Evolutionary conservation across 2,113 vertebrate genomes (phyloP).

Genomic region (Acrocephalus kingi): DNA sequence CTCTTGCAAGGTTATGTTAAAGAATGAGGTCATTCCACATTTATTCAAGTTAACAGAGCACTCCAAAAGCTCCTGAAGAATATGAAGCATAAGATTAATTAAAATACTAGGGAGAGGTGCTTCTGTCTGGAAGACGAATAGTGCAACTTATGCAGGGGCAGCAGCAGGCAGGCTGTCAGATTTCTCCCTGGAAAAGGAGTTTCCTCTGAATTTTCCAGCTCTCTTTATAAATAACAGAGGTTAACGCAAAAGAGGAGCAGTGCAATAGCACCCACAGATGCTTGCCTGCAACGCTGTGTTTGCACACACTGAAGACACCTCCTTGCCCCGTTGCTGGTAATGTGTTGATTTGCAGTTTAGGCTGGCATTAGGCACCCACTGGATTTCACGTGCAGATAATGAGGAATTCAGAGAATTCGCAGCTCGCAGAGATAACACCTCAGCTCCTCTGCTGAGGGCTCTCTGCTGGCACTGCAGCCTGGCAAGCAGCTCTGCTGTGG

Average conservation of each 20-base stretch:
- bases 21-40: conserved; percentile 18
- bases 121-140: background rate
- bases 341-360: background rate
- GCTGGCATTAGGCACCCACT: background rate
- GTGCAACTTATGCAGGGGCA: background rate
- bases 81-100: conserved; percentile 1
- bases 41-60: background rate
- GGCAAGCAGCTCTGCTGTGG: background rate
- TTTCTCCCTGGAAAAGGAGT: background rate
- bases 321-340: background rate
- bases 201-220: background rate
- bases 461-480: background rate
- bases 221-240: background rate
- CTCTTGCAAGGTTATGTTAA: conserved; percentile 32
- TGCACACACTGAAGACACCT: background rate
- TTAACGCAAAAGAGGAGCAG: background rate
- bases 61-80: background rate
- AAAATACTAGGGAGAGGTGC: background rate
- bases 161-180: background rate
- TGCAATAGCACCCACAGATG: background rate
- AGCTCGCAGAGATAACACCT: background rate
- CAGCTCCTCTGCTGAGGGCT: background rate
- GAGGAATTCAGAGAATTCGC: conserved; percentile 6
- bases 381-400: background rate
- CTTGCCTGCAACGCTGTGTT: background rate